Conservation (phyloP, 2,113 vertebrate species). For the Mohoua ochrocephala region DNA sequence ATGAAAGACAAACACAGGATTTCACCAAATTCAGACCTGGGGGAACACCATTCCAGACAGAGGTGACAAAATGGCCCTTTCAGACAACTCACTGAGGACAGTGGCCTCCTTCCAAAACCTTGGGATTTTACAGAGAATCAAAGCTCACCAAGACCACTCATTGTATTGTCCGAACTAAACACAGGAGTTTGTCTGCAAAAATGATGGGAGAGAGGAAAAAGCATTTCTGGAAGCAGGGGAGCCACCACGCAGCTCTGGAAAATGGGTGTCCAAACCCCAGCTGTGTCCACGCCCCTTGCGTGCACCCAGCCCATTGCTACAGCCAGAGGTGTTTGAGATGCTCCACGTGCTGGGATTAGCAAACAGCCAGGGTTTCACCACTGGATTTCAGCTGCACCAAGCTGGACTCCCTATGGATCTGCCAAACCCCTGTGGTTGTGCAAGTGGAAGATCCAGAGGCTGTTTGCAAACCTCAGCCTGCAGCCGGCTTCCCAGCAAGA, state of each 20-base stretch:
- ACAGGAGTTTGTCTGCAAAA: not conserved
- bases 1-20: not conserved
- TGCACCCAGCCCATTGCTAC: fast-evolving
- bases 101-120: not conserved
- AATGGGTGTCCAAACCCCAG: not conserved
- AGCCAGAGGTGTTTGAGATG: not conserved
- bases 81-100: not conserved
- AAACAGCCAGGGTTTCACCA: not conserved
- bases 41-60: not conserved
- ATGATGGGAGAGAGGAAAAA: not conserved
- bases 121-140: not conserved
- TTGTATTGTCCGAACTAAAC: not conserved
- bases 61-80: not conserved
- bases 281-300: not conserved
- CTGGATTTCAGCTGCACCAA: not conserved
- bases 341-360: fast-evolving
- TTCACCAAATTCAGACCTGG: not conserved
- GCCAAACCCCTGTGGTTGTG: not conserved
- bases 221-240: not conserved
- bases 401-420: not conserved
- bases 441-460: not conserved
- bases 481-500: not conserved
- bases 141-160: not conserved
- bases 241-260: not conserved
- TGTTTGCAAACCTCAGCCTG: not conserved